Percentiles rank a stretch among this genome's conserved stretches.
Conservation (phyloP, 1,140 invertebrate genomes). For the Drosophila littoralis region DNA sequence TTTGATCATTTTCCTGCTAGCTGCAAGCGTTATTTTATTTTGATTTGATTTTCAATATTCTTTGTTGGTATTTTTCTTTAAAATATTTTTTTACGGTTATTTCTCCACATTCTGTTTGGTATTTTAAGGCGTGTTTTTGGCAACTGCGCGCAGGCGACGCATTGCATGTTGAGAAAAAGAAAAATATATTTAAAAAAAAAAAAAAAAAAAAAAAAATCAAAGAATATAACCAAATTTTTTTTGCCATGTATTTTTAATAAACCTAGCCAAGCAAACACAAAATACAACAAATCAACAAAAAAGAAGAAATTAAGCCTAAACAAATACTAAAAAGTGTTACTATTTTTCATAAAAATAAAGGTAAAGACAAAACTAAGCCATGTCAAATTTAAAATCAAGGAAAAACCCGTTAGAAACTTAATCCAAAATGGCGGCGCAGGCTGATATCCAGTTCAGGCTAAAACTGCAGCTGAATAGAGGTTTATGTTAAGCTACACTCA, state of each 20-base stretch:
- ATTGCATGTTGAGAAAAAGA: conserved; percentile 28
- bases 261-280: conserved; percentile 47
- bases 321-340: conserved; percentile 55
- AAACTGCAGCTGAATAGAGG: conserved; percentile 30
- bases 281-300: conserved; percentile 15
- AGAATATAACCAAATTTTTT: conserved; percentile 48
- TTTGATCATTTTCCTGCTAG: conserved; percentile 34
- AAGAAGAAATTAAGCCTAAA: conserved; percentile 15
- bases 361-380: conserved; percentile 44
- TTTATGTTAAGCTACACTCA: conserved; percentile 18
- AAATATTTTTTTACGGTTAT: conserved; percentile 2
- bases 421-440: background rate
- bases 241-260: conserved; percentile 50
- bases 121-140: conserved; percentile 19
- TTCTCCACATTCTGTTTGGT: conserved; percentile 15
- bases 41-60: conserved; percentile 20
- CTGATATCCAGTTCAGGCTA: background rate
- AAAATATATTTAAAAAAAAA: conserved; percentile 1
- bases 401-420: background rate
- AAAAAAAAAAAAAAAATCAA: conserved; percentile 20
- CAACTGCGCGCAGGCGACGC: conserved; percentile 52
- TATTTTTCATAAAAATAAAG: conserved; percentile 71
- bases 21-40: conserved; percentile 44
- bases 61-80: conserved; percentile 2
- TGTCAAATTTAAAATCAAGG: conserved; percentile 38